Evolutionary conservation across 2,113 vertebrate species (phyloP).

Genomic region (Etheostoma cragini): DNA sequence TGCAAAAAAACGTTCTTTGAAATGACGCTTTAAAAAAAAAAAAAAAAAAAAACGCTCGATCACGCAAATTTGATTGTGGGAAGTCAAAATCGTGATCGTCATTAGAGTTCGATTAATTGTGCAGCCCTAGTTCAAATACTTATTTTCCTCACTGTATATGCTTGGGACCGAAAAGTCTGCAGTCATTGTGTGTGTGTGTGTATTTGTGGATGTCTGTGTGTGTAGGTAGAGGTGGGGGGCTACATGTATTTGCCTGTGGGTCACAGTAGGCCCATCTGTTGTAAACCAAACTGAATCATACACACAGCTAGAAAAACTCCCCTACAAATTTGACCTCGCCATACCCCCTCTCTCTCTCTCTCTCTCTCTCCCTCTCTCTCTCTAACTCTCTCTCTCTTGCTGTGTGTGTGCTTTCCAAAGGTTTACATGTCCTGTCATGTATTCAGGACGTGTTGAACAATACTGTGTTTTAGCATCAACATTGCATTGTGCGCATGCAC

Average conservation of each 20-base stretch:
- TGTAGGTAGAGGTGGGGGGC: constrained; percentile 29
- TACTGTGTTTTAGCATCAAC: no score
- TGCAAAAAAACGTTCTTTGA: no score
- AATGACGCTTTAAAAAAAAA: no score
- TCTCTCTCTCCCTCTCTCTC: neutral
- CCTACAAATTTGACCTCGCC: constrained; percentile 41
- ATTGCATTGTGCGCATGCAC: no score
- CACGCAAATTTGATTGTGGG: no score
- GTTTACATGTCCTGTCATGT: neutral
- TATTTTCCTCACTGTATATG: no score
- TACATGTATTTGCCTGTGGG: constrained; percentile 73
- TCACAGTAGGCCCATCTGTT: constrained; percentile 85
- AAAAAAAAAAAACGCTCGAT: no score
- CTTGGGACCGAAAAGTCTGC: constrained; percentile 10
- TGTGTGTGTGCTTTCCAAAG: neutral
- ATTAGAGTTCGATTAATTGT: no score
- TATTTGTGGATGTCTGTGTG: constrained; percentile 12
- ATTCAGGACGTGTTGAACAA: neutral
- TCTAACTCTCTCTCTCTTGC: neutral
- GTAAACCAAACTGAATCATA: constrained; percentile 77
- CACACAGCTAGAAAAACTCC: constrained; percentile 73
- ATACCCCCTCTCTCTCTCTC: constrained; percentile 15
- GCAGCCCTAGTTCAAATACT: no score
- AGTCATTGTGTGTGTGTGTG: constrained; percentile 29
- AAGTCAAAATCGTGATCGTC: no score